Conservation (phyloP, 2,113 vertebrate genomes). For the Porphyrio hochstetteri region DNA sequence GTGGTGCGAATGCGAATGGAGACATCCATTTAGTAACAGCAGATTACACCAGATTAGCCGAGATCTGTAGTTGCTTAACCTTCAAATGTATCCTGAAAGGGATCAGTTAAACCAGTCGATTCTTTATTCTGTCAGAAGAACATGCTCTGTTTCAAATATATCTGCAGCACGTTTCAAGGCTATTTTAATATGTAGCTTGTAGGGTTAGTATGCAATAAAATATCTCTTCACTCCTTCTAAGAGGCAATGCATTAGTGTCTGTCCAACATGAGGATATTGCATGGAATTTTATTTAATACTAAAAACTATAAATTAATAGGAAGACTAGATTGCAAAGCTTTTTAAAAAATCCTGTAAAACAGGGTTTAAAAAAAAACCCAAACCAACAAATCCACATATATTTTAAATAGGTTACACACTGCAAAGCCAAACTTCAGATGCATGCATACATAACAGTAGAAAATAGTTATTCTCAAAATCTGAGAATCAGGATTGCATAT, state of each 20-base stretch:
- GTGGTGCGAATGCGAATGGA: constrained; percentile 1
- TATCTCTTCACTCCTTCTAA: not conserved
- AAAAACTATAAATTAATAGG: not conserved
- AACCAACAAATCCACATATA: not conserved
- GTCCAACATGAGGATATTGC: not conserved
- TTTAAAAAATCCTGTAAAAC: not conserved
- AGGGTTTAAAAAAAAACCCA: not conserved
- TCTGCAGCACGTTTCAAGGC: not conserved
- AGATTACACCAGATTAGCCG: constrained; percentile 84
- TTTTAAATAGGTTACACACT: not conserved
- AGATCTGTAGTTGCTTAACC: constrained; percentile 80
- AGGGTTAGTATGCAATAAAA: not conserved
- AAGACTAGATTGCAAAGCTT: not conserved
- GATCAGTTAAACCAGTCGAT: constrained; percentile 46
- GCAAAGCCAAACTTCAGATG: not conserved
- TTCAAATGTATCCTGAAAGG: constrained; percentile 73
- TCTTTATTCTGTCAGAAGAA: constrained; percentile 9
- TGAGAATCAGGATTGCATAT: not conserved
- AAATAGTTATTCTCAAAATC: not conserved
- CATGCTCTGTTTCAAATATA: not conserved
- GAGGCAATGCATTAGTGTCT: not conserved
- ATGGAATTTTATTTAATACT: not conserved
- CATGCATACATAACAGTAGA: not conserved
- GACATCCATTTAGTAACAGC: constrained; percentile 70
- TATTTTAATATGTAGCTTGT: not conserved